These are phyloP conservation scores for Tenthredo distinguenda DNA, from an alignment of 2,888 invertebrate genomes.

Conservation along the genomic window DNA sequence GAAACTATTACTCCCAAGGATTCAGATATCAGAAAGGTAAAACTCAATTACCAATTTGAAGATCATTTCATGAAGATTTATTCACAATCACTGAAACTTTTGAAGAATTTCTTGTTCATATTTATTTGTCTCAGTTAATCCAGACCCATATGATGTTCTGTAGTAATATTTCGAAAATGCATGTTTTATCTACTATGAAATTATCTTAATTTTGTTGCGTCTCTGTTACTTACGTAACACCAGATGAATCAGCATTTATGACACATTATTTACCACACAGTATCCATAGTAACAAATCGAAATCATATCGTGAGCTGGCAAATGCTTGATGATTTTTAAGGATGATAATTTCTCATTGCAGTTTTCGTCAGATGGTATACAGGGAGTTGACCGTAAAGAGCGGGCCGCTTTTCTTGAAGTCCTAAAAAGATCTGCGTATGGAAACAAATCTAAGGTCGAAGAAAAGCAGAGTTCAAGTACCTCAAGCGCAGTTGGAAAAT, in stretches of 20 bases:
- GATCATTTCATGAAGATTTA: background rate
- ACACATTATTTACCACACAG: conserved; percentile 59
- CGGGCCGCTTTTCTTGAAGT: conserved; percentile 75
- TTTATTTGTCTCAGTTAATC: background rate
- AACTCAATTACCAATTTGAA: conserved; percentile 17
- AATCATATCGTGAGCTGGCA: background rate
- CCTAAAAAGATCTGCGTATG: conserved; percentile 79
- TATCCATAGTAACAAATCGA: conserved; percentile 31
- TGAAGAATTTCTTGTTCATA: background rate
- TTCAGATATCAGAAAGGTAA: conserved; percentile 61
- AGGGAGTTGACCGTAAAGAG: conserved; percentile 62
- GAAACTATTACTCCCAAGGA: conserved; percentile 41
- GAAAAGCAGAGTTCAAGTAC: conserved; percentile 19
- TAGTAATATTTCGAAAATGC: background rate
- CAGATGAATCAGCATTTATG: conserved; percentile 58
- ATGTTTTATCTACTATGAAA: background rate
- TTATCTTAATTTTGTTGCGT: background rate
- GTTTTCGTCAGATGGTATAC: background rate
- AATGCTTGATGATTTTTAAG: background rate
- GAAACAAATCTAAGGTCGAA: conserved; percentile 73
- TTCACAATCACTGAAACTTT: background rate
- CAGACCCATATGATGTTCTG: too few relatives aligned
- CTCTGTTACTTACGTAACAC: conserved; percentile 42
- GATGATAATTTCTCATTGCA: conserved; percentile 30
- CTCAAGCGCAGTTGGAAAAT: conserved; percentile 56